A percentile compares a stretch with the other conserved stretches of the same genome.
Conservation (phyloP, 2,113 vertebrate genomes). For the Vulpes ferrilata region DNA sequence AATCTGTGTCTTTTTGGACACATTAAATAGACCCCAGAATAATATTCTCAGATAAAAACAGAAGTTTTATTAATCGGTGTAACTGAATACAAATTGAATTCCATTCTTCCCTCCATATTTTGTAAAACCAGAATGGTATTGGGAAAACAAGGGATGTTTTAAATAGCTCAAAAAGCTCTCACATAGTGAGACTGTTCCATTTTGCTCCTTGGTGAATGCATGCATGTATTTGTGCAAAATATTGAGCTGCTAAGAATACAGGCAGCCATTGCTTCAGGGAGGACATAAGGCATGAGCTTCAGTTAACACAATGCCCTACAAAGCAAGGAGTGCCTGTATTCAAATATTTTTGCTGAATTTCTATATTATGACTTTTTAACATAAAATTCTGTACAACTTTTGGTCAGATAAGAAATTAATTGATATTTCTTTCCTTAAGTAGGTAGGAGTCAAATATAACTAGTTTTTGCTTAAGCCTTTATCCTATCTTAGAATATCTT, state of each 20-base stretch:
- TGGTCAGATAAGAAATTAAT: not conserved
- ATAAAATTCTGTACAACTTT: not conserved
- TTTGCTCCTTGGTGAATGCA: not conserved
- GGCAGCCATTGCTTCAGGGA: not conserved
- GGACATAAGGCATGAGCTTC: rapidly evolving
- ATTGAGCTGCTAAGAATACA: not conserved
- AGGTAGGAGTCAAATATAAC: not conserved
- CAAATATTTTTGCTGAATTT: constrained; percentile 10
- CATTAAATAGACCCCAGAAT: constrained; percentile 47
- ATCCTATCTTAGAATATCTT: not conserved
- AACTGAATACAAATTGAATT: constrained; percentile 54
- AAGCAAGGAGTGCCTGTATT: not conserved
- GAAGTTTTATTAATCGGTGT: constrained; percentile 50
- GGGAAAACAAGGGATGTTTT: constrained; percentile 37
- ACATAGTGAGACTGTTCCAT: not conserved
- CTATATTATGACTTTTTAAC: not conserved
- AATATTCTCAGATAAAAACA: constrained; percentile 65
- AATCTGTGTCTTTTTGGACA: constrained; percentile 62
- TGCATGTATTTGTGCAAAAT: not conserved
- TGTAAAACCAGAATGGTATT: constrained; percentile 38
- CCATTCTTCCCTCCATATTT: constrained; percentile 50
- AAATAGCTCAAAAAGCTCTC: not conserved
- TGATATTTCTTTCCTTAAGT: constrained; percentile 11
- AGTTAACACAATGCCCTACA: rapidly evolving
- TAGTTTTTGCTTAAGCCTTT: not conserved